These are phyloP conservation scores for Uloborus plumipes DNA, from an alignment of 2,888 invertebrate genomes.

Conservation along the genomic window DNA sequence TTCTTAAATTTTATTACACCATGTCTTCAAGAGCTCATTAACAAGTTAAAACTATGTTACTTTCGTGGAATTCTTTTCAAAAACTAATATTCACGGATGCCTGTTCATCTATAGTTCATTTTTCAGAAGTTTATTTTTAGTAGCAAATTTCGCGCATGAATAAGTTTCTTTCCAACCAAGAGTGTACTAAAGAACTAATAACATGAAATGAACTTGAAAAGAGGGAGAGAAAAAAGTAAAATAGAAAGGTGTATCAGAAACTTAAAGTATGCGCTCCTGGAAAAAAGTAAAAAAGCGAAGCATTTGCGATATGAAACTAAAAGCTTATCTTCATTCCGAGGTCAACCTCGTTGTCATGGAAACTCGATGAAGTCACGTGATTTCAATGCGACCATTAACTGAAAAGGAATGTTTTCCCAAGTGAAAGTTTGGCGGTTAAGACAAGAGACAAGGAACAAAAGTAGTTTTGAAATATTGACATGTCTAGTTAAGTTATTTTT, in stretches of 20 bases:
- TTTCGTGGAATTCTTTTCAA: no score
- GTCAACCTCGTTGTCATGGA: slow-evolving; percentile 40
- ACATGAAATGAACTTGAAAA: slow-evolving; percentile 14
- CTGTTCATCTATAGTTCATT: slow-evolving; percentile 13
- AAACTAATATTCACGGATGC: slow-evolving; percentile 14
- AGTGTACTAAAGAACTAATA: slow-evolving; percentile 20
- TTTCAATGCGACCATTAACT: slow-evolving; percentile 13
- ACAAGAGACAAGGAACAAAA: no score
- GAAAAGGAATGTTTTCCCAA: slow-evolving; percentile 39
- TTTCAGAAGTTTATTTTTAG: slow-evolving; percentile 47
- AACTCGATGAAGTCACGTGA: slow-evolving; percentile 41
- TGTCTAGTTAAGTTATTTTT: no score
- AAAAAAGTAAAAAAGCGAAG: slow-evolving; percentile 12
- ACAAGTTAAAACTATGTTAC: no score
- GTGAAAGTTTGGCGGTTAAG: slow-evolving; percentile 14
- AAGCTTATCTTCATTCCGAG: slow-evolving; percentile 51
- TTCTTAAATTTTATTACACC: no score
- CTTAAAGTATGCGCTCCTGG: slow-evolving; percentile 31
- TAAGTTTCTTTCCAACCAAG: slow-evolving; percentile 35
- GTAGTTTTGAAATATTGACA: no score
- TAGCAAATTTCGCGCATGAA: slow-evolving; percentile 20
- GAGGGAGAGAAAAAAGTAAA: slow-evolving; percentile 24
- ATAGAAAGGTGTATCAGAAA: slow-evolving; percentile 28
- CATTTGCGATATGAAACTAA: slow-evolving; percentile 43
- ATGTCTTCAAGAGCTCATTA: no score